Evolutionary conservation across 2,888 invertebrate species (phyloP).

Genomic region (Mesorhabditis sp.): DNA sequence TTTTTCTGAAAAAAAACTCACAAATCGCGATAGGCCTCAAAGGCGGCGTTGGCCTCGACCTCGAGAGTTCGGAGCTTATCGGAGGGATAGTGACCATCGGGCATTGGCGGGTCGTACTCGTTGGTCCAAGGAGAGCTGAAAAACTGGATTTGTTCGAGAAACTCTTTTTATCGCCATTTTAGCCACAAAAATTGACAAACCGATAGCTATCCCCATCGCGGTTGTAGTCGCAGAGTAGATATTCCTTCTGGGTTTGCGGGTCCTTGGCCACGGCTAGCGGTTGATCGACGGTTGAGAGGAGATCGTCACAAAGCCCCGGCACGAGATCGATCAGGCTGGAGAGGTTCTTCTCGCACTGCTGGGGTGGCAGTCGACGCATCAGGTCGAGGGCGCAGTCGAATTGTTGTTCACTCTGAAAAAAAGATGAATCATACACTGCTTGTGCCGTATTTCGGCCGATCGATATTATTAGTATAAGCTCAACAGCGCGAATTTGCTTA

Average conservation of each 20-base stretch:
- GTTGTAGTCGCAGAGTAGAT: constrained; percentile 95
- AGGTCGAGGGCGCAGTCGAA: constrained; percentile 97
- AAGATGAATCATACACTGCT: not conserved
- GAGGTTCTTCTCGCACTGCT: constrained; percentile 96
- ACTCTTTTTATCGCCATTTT: not conserved
- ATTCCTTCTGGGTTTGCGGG: constrained; percentile 89
- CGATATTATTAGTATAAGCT: too few relatives aligned
- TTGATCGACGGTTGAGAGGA: constrained; percentile 75
- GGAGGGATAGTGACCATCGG: constrained; percentile 97
- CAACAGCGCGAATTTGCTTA: too few relatives aligned
- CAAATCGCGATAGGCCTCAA: constrained; percentile 85
- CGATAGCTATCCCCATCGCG: constrained; percentile 96
- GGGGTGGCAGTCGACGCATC: constrained; percentile 96
- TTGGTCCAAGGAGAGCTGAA: constrained; percentile 94
- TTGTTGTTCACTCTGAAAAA: constrained; percentile 61
- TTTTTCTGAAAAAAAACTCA: constrained; percentile 19
- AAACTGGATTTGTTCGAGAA: not conserved
- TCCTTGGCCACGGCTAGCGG: constrained; percentile 92
- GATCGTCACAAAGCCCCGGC: constrained; percentile 43
- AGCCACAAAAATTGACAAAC: constrained; percentile 57
- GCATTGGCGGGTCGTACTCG: constrained; percentile 91
- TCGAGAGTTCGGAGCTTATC: constrained; percentile 90
- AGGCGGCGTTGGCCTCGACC: constrained; percentile 95
- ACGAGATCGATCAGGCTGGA: constrained; percentile 90
- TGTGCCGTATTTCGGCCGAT: too few relatives aligned